Conservation (phyloP, 2,888 invertebrate species). For the Caenorhabditis angaria region DNA sequence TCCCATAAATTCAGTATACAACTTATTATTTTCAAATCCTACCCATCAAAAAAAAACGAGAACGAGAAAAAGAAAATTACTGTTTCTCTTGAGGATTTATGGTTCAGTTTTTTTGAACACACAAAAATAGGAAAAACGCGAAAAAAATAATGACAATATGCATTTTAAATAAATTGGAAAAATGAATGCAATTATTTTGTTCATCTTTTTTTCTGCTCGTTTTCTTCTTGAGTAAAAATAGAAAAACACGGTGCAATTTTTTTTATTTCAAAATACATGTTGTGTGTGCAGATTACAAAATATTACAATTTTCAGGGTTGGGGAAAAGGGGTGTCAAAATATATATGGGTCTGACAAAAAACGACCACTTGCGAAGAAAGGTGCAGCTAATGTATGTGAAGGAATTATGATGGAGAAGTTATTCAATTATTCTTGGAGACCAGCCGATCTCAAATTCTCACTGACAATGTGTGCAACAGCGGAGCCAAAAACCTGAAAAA, state of each 20-base stretch:
- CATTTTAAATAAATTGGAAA: background rate
- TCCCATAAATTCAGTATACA: background rate
- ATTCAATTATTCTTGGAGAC: slow-evolving; percentile 50
- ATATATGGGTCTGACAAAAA: background rate
- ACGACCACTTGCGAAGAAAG: background rate
- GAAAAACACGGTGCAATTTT: slow-evolving; percentile 2
- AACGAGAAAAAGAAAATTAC: background rate
- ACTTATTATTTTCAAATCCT: background rate
- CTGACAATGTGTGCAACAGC: slow-evolving; percentile 60
- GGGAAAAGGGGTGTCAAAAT: too few species aligned
- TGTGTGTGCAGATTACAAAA: too few species aligned
- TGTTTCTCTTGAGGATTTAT: background rate
- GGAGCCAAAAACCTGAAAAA: slow-evolving; percentile 56
- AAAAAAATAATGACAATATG: background rate
- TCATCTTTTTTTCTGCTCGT: background rate
- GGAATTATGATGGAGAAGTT: background rate
- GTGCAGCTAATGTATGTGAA: too few species aligned
- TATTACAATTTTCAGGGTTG: too few species aligned
- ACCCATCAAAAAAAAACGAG: background rate
- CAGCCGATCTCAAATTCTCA: slow-evolving; percentile 56
- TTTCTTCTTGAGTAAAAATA: background rate
- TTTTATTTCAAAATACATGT: background rate
- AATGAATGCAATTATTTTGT: background rate
- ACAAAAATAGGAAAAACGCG: too few species aligned
- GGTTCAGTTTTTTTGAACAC: background rate